These are phyloP conservation scores for Epinephelus awoara DNA, from an alignment of 2,797 vertebrate species.

Conservation along the genomic window DNA sequence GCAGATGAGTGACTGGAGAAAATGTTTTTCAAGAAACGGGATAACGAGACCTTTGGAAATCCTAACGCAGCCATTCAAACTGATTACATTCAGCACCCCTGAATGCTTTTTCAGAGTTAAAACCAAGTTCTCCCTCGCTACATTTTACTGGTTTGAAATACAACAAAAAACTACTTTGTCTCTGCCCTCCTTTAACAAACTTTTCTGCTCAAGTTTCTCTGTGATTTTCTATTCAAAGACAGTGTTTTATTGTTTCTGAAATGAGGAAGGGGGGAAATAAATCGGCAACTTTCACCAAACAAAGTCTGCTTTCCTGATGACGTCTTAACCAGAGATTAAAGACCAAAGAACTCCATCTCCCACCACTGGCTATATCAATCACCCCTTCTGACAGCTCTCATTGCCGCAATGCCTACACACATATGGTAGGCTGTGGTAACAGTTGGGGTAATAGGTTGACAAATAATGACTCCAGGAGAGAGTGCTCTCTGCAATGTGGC, in stretches of 20 bases:
- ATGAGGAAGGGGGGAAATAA: conserved; percentile 41
- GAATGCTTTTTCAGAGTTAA: neutral
- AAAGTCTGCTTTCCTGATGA: conserved; percentile 49
- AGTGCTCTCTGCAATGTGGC: conserved; percentile 48
- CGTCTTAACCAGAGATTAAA: conserved; percentile 60
- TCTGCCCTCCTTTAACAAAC: neutral
- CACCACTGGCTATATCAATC: conserved; percentile 61
- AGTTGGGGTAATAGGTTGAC: conserved; percentile 68
- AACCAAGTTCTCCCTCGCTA: neutral
- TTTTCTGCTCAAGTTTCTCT: conserved; percentile 17
- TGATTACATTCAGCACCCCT: conserved; percentile 22
- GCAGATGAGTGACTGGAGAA: conserved; percentile 23
- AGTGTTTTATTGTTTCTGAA: conserved; percentile 29
- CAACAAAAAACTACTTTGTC: conserved; percentile 18
- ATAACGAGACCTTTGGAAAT: conserved; percentile 35
- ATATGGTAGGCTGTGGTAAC: conserved; percentile 67
- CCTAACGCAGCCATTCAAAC: conserved; percentile 15
- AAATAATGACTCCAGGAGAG: conserved; percentile 67
- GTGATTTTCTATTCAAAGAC: conserved; percentile 31
- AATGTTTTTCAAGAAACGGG: neutral
- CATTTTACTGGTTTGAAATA: conserved; percentile 40
- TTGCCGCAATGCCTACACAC: conserved; percentile 56
- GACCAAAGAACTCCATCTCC: conserved; percentile 47
- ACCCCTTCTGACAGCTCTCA: conserved; percentile 62
- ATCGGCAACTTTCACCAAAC: conserved; percentile 54